Evolutionary conservation across 1,140 invertebrate species (phyloP), one percentile per base, ranked within the genome.

Genomic region (Chelonus insularis): DNA sequence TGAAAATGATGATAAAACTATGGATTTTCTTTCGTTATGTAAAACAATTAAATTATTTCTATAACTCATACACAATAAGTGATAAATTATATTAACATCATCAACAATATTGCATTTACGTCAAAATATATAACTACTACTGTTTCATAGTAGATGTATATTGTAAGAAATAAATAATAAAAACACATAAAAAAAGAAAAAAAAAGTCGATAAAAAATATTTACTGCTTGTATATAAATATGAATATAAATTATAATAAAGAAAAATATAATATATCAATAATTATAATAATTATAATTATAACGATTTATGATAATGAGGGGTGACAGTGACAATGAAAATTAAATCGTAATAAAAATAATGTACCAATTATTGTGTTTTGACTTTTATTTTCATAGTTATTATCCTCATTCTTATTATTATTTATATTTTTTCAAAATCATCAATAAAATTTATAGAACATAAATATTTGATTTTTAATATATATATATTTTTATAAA

Each of bases 281-380:
- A 50, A 58, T 23, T 55, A 45, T 57, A 45, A 57, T 39, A 20
- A 47, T 57, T 12, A 57, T 41, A 55, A 55, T 21, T 39, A 36
- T 39, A 41, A 43, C 20, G 37, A 45, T 43, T 41, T 23, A 32
- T 41, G 23, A 63, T 48, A 71, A 63, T 69, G 62, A 73, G 64
- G 43, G 4, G 43, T 18, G 12, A 45, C 43, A 18, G 43, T 45
- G 43, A 45, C 16, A 45, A 45, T 45, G 43, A 45, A 45, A 45
- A 70, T 67, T 73, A 72, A 65, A 65, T 68, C 70, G 50, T 76
- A 76, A 75, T 76, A 76, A 76, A 74, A 75, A 69, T 71, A 66
- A 73, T 74, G 70, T 75, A 73, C 66, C 68, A 74, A 75, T 23
- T 51, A 67, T 52, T 50, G 37, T 8, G 11, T 6, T 1, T 62